A percentile compares a stretch with the other conserved stretches of the same genome.
phyloP scores from a whole-genome alignment of 2,888 invertebrate genomes.

The Mallateleia sp. region DNA sequence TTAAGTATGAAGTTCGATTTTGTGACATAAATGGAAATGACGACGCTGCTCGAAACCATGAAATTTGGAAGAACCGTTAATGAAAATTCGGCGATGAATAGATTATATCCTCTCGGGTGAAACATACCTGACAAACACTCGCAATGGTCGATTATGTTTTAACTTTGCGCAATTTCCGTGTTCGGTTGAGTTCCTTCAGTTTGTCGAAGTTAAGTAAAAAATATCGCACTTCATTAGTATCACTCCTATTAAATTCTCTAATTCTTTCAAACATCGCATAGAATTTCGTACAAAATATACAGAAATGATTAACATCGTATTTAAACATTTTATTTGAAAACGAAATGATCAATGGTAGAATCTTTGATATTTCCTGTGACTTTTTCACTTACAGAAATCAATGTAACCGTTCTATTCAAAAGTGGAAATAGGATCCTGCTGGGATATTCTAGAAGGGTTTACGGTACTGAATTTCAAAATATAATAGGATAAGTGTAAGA shows the following conservation, averaged over 20 bases:
- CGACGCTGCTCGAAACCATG: slow-evolving; percentile 10
- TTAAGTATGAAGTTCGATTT: neutral
- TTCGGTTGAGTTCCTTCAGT: neutral
- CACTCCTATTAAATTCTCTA: slow-evolving; percentile 40
- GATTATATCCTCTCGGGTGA: neutral
- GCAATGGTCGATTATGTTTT: neutral
- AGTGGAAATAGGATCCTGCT: too few species aligned
- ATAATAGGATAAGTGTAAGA: too few species aligned
- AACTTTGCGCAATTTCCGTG: neutral
- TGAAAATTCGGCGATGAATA: slow-evolving; percentile 39
- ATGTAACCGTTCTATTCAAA: too few species aligned
- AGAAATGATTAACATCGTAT: slow-evolving; percentile 1
- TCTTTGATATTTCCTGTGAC: neutral
- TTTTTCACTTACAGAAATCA: too few species aligned
- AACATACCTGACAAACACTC: slow-evolving; percentile 4
- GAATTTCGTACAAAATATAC: slow-evolving; percentile 63
- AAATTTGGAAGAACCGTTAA: slow-evolving; percentile 52
- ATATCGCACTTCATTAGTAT: slow-evolving; percentile 44
- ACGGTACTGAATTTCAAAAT: too few species aligned
- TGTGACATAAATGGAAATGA: slow-evolving; percentile 14
- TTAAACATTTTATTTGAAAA: neutral
- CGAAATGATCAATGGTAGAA: neutral
- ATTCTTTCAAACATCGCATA: slow-evolving; percentile 38
- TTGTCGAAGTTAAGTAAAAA: slow-evolving; percentile 53
- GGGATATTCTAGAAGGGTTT: too few species aligned